Percentiles rank a stretch among this genome's conserved stretches.
Conservation (phyloP, 2,888 invertebrate species). For the Aphidoletes aphidimyza region DNA sequence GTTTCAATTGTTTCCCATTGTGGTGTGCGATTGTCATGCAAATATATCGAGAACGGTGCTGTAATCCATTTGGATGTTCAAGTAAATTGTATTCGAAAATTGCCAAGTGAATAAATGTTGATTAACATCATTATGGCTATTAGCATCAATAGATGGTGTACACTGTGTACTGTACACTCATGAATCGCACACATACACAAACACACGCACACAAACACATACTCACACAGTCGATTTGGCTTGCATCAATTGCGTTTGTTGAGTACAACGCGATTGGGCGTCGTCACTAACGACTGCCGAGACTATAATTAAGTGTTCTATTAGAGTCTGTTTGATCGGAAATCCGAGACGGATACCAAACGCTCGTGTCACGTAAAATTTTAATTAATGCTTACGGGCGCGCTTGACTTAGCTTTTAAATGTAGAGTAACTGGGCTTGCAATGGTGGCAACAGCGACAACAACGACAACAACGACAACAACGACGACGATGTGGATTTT, state of each 20-base stretch:
- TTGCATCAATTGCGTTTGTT: neutral
- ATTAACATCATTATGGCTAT: conserved; percentile 40
- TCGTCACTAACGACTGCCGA: conserved; percentile 17
- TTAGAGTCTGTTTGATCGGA: conserved; percentile 56
- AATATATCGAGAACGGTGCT: neutral
- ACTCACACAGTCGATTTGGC: too few relatives aligned
- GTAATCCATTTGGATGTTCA: neutral
- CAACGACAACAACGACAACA: neutral
- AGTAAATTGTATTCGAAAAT: conserved; percentile 1
- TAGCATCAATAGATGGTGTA: neutral
- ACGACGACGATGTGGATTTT: neutral
- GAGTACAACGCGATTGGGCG: neutral
- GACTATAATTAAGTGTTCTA: conserved; percentile 55
- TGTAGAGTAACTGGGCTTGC: too few relatives aligned
- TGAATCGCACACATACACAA: too few relatives aligned
- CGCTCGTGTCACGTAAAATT: conserved; percentile 55
- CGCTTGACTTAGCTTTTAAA: neutral
- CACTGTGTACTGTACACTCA: neutral
- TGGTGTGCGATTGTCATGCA: conserved; percentile 7
- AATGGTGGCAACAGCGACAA: too few relatives aligned
- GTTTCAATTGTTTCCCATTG: conserved; percentile 10
- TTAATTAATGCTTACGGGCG: conserved; percentile 55
- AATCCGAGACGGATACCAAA: conserved; percentile 55
- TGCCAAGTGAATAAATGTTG: conserved; percentile 51
- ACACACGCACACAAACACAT: too few relatives aligned